Conservation (phyloP, 2,113 vertebrate genomes). For the Ahaetulla prasina region DNA sequence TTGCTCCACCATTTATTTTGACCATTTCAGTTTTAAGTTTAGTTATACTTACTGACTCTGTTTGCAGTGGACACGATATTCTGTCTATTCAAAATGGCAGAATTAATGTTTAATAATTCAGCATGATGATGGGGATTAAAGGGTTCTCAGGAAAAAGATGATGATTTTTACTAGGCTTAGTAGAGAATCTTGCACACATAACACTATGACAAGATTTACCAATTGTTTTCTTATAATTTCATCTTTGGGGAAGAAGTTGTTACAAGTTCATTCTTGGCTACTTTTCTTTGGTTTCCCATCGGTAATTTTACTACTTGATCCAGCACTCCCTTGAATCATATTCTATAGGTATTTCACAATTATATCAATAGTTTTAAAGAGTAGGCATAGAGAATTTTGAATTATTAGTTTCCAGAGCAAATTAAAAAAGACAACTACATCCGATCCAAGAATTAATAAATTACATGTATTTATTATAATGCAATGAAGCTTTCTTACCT, state of each 20-base stretch:
- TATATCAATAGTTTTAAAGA: neutral
- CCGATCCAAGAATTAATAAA: neutral
- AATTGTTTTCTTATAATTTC: neutral
- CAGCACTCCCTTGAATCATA: neutral
- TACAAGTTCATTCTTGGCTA: neutral
- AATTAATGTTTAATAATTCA: neutral
- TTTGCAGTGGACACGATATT: neutral
- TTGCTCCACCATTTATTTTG: neutral
- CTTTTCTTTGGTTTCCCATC: neutral
- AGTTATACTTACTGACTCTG: neutral
- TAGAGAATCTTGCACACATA: neutral
- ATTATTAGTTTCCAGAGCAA: neutral
- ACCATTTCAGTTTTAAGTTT: neutral
- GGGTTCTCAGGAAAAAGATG: neutral
- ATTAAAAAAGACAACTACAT: neutral
- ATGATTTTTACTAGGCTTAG: neutral
- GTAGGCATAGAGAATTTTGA: neutral
- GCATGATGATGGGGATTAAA: neutral
- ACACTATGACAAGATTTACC: neutral
- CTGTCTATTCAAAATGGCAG: neutral
- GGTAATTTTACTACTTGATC: neutral
- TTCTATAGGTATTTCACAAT: neutral
- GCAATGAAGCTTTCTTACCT: conserved; percentile 72
- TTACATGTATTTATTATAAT: neutral
- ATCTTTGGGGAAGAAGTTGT: neutral